Conservation (phyloP, 2,888 invertebrate genomes). For the Pardosa pseudoannulata region DNA sequence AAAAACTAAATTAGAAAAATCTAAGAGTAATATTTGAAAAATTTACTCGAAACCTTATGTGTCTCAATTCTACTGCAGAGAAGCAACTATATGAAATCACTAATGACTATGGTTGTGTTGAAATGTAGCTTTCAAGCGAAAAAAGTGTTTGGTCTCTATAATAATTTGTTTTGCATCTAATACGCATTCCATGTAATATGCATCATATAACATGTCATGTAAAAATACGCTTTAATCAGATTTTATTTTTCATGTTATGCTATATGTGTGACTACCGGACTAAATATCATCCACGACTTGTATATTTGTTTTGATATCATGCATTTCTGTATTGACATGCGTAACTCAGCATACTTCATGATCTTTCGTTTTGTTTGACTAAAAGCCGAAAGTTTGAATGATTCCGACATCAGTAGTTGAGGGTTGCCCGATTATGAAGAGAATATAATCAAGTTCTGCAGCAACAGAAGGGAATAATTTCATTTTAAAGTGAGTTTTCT, state of each 20-base stretch:
- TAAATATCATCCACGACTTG: neutral
- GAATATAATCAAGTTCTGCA: no score
- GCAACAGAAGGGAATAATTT: no score
- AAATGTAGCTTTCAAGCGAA: no score
- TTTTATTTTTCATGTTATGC: slow-evolving; percentile 10
- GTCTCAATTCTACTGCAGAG: neutral
- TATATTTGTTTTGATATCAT: neutral
- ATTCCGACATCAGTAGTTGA: neutral
- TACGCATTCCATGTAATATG: neutral
- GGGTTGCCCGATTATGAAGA: no score
- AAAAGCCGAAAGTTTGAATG: neutral
- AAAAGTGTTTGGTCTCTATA: no score
- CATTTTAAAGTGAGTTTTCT: no score
- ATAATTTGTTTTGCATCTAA: neutral
- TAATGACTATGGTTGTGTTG: no score
- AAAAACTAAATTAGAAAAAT: no score
- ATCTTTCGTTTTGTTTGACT: neutral
- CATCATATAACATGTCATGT: slow-evolving; percentile 5
- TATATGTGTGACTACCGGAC: neutral
- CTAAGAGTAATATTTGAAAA: no score
- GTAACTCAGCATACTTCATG: neutral
- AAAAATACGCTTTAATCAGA: neutral
- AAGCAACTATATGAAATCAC: neutral
- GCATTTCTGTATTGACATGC: neutral
- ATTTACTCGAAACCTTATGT: no score